Evolutionary conservation across 1,140 invertebrate species (phyloP), one percentile per base, ranked within the genome.

Genomic region (Caenorhabditis inopinata): DNA sequence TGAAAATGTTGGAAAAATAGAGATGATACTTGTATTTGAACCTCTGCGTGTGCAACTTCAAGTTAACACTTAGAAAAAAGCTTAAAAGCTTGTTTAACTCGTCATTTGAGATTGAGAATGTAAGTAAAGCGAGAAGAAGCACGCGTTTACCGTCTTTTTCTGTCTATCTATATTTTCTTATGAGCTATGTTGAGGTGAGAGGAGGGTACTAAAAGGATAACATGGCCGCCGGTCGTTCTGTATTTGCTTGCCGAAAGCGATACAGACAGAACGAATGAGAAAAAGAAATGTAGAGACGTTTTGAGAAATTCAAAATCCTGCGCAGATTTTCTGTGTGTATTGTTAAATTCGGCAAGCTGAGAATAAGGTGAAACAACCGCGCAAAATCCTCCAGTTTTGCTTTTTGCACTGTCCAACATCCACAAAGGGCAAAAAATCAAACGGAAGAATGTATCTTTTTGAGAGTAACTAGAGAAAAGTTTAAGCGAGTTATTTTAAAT

Each of bases 221-320:
- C 58, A 68, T 32, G 51, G 23, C 51, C 58, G 58, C 23, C 58
- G 38, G 27, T 68, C 32, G 58, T 68, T 32, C 32, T 42, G 58
- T 68, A 38, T 68, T 68, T 68, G 58, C 58, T 68, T 68, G 58
- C 58, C 58, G 58, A 68, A 68, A 68, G 38, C 58, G 58, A 68
- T 68, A 68, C 58, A 68, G 58, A 68, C 58, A 68, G 27, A 7
- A 53, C 21, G 9, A 11, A 53, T 29, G 23, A 53, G 5, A 53
- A 25, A 25, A 25, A 53, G 51, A 32, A 32, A 27, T 25, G 23
- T 23, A n/a, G 21, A 16, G 58, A 68, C 58, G 32, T 68, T 68
- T 68, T 12, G 29, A 38, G 32, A 68, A 68, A 68, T 68, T 68
- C 38, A 32, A 68, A 68, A 68, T 68, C 58, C 38, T 68, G 58